These are phyloP conservation scores for Drosophila varians DNA, from an alignment of 1,140 invertebrate genomes.

Conservation along the genomic window DNA sequence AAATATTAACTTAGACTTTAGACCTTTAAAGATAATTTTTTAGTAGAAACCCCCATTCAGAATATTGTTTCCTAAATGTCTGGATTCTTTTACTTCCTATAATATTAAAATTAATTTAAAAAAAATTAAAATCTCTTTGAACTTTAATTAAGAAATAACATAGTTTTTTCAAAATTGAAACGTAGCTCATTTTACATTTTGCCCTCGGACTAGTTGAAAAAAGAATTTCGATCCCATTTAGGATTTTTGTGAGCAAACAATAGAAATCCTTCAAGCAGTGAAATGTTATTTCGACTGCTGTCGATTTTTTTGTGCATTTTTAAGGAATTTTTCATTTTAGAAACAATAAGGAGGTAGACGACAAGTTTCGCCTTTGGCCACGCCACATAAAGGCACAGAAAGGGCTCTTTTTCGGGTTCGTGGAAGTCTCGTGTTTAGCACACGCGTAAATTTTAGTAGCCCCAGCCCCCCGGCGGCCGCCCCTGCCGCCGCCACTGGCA, in stretches of 20 bases:
- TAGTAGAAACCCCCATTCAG: too few relatives aligned
- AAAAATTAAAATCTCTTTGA: too few relatives aligned
- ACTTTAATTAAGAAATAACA: too few relatives aligned
- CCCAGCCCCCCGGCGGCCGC: conserved; percentile 27
- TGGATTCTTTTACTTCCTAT: too few relatives aligned
- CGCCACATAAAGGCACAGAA: conserved; percentile 43
- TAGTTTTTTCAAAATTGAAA: too few relatives aligned
- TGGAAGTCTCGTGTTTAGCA: conserved; percentile 84
- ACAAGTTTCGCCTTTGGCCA: conserved; percentile 57
- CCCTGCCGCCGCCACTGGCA: not conserved
- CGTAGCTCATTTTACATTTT: too few relatives aligned
- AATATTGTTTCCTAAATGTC: too few relatives aligned
- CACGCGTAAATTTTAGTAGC: conserved; percentile 83
- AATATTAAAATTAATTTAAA: too few relatives aligned
- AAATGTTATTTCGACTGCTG: conserved; percentile 41
- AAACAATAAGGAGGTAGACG: conserved; percentile 66
- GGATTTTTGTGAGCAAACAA: conserved; percentile 67
- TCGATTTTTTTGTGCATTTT: conserved; percentile 6
- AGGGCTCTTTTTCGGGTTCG: conserved; percentile 62
- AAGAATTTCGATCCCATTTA: conserved; percentile 62
- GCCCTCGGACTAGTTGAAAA: conserved; percentile 25
- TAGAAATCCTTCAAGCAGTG: conserved; percentile 69
- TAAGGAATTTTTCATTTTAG: conserved; percentile 74
- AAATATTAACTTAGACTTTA: too few relatives aligned
- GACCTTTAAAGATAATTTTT: too few relatives aligned